Evolutionary conservation across 2,797 vertebrate species (phyloP), one percentile per base, ranked within the genome.

Genomic region (Premnoplex brunnescens): DNA sequence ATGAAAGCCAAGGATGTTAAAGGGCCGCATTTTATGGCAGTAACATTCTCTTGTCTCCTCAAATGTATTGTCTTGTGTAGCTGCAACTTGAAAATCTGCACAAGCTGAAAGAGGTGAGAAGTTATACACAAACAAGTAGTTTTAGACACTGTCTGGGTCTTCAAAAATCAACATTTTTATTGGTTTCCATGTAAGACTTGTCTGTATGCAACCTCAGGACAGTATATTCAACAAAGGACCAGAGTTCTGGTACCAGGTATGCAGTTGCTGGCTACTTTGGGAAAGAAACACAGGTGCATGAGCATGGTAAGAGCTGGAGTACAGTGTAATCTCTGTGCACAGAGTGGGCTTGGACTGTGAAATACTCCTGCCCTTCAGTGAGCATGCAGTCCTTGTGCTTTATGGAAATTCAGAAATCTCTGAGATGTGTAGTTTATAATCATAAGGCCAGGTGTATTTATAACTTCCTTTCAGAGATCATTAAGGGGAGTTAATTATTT

Each of bases 291-390:
- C 1, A 18, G 34, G 4, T 30, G 2, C 14, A 15, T 12, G 32
- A 85, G 7, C 22, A 5, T 39, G 32, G 17, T 32, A 41, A 68
- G 24, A 43, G 19, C 21, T 66, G n/a, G 21, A 52, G 10, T 15
- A 6, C 1, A 4, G 8, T 37, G 11, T 37, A 60, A 71, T 46
- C n/a, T 73, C 21, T 55, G 32, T 36, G 32, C 1, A 2, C 26
- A 0, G 0, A 34, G 8, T 3, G 16, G 16, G 3, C 27, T 78
- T 69, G 32, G 34, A 16, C 27, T 52, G 43, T 64, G 21, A 82
- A 79, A 66, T 59, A 26, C 2, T 72, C 4, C 39, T 76, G 27
- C 7, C 17, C 56, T 84, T 84, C 36, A 15, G 12, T 32, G 32
- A 72, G 6, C 21, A 55, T 6, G 39, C 6, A 34, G 24, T 73